Evolutionary conservation across 2,888 invertebrate species (phyloP), one percentile per base, ranked within the genome.

Genomic region (Archaeoteleia sp.): DNA sequence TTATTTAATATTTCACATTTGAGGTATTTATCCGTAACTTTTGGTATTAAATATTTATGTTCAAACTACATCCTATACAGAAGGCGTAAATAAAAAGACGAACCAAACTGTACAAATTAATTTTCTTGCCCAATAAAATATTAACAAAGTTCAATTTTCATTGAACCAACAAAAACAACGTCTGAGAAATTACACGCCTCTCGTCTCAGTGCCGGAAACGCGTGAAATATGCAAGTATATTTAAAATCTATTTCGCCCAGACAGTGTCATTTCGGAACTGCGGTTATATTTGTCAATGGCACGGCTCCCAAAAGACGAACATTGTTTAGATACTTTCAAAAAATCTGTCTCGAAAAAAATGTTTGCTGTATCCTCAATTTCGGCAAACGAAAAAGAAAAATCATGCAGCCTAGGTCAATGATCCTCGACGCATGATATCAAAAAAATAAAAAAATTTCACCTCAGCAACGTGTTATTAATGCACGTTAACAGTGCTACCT

Each of bases 171-270:
- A n/a, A n/a, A n/a, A n/a, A n/a, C n/a, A n/a, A n/a, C n/a, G n/a
- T n/a, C 5, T 20, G 20, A 20, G 5, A 20, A 2, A 5, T 20
- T 20, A 20, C 20, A 5, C 20, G 20, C 5, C 20, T 20, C 20
- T 55, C 46, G 25, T 29, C 20, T 9, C 27, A 25, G 32, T 49
- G 49, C 60, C 63, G 63, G 63, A 63, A 55, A 55, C 55, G 15
- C 27, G 25, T 27, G 25, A 34, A 9, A 62, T 51, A 51, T 37
- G 42, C 25, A 61, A 45, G 35, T 51, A 32, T 63, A 53, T 61
- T 61, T 61, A 53, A 61, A 61, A 53, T 57, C 40, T 48, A 32
- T 40, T 61, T 63, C 46, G 40, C 49, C 63, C 51, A 57, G 63
- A 49, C 63, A 43, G 63, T 63, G 63, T 57, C 63, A 51, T 51